Evolutionary conservation across 2,797 vertebrate genomes (phyloP).

Genomic region (Chaetophractus vellerosus): DNA sequence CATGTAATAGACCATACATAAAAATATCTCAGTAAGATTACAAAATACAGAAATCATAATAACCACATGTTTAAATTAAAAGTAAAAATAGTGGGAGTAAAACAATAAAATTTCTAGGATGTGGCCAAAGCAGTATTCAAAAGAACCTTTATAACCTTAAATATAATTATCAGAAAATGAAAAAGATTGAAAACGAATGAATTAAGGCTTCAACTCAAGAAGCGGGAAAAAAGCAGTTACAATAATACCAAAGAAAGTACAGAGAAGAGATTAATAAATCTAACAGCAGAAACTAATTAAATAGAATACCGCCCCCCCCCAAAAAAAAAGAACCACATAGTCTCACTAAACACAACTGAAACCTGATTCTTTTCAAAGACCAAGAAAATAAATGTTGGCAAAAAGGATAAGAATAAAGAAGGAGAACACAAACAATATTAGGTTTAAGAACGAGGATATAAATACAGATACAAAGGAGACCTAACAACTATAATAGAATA

Average conservation of each 20-base stretch:
- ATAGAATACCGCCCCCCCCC: not conserved
- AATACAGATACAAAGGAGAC: constrained; percentile 31
- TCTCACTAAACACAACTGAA: not conserved
- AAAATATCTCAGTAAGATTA: not conserved
- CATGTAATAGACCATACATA: not conserved
- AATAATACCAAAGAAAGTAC: constrained; percentile 17
- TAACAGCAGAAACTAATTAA: constrained; percentile 50
- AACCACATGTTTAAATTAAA: not conserved
- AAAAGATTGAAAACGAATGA: not conserved
- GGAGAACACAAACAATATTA: not conserved
- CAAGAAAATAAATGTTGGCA: constrained; percentile 2
- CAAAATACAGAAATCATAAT: not conserved
- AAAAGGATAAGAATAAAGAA: not conserved
- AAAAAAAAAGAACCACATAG: not conserved
- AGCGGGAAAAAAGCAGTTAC: not conserved
- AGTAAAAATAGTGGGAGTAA: not conserved
- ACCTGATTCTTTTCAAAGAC: constrained; percentile 32
- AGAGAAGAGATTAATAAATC: constrained; percentile 54
- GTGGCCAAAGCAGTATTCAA: not conserved
- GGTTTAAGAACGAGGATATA: not conserved
- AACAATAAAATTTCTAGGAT: not conserved
- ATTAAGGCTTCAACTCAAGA: not conserved
- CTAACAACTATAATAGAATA: not conserved
- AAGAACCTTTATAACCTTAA: not conserved
- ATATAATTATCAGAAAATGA: not conserved